These are phyloP conservation scores for Actinostola sp. DNA, from an alignment of 92 coral and sea anemone species.

Conservation along the genomic window DNA sequence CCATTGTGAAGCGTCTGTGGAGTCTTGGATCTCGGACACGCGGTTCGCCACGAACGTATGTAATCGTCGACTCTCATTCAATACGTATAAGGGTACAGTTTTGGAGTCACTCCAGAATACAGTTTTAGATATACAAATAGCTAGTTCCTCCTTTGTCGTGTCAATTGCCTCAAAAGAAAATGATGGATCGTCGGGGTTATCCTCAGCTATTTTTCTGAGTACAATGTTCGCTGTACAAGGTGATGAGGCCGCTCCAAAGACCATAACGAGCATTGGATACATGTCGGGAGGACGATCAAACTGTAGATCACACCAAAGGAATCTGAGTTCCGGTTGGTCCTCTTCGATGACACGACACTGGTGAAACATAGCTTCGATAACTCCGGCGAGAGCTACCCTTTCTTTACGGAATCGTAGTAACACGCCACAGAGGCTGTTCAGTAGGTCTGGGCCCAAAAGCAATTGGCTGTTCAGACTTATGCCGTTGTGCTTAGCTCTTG, in stretches of 20 bases:
- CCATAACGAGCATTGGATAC: conserved; percentile 25
- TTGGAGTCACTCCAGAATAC: conserved; percentile 63
- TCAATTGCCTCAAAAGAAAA: conserved; percentile 36
- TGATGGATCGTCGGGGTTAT: conserved; percentile 34
- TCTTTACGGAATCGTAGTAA: conserved; percentile 30
- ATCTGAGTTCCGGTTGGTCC: conserved; percentile 31
- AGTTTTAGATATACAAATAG: background rate
- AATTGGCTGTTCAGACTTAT: conserved; percentile 27
- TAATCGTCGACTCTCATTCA: conserved; percentile 52
- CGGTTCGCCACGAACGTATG: conserved; percentile 67
- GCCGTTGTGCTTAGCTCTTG: conserved; percentile 30
- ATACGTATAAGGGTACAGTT: conserved; percentile 50
- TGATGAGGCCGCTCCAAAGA: conserved; percentile 73
- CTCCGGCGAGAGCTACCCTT: conserved; percentile 8
- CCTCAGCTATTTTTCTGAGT: conserved; percentile 30
- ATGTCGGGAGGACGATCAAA: conserved; percentile 23
- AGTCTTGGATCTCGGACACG: conserved; percentile 56
- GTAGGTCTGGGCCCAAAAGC: conserved; percentile 32
- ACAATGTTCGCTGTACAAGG: conserved; percentile 31
- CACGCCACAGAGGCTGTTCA: conserved; percentile 27
- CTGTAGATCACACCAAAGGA: conserved; percentile 33
- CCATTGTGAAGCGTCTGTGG: no score
- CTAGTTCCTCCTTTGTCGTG: conserved; percentile 43
- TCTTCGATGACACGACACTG: conserved; percentile 28
- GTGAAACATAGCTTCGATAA: conserved; percentile 38